phyloP scores from a whole-genome alignment of 2,113 vertebrate species.

The Psephotus haematonotus region DNA sequence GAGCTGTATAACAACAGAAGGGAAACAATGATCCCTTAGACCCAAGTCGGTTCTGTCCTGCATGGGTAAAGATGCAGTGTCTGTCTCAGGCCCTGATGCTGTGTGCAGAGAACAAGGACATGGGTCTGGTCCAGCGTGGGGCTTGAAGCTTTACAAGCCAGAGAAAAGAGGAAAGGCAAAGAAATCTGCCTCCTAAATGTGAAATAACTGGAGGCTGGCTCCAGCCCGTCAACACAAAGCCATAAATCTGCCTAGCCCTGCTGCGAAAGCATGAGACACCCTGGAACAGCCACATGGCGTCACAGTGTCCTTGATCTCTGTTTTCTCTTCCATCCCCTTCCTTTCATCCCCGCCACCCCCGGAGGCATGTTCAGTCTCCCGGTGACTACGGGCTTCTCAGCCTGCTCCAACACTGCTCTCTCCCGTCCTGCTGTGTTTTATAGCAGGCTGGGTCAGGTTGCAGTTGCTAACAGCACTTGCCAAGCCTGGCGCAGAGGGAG shows the following conservation, averaged over 20 bases:
- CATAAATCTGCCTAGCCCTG: constrained; percentile 31
- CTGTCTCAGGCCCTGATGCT: not conserved
- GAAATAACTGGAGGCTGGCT: not conserved
- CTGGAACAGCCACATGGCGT: constrained; percentile 1
- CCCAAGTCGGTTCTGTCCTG: not conserved
- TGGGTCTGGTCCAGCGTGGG: not conserved
- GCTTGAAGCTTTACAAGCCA: not conserved
- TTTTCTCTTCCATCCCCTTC: not conserved
- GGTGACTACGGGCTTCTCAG: not conserved
- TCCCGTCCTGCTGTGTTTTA: not conserved
- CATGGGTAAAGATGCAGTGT: not conserved
- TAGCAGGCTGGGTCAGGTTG: not conserved
- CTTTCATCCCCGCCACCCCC: not conserved
- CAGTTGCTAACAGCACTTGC: not conserved
- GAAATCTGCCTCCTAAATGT: not conserved
- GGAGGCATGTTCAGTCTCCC: not conserved
- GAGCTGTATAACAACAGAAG: not conserved
- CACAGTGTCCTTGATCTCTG: constrained; percentile 34
- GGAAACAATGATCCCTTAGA: not conserved
- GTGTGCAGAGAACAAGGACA: not conserved
- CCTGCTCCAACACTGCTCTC: not conserved
- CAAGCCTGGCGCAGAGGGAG: not conserved
- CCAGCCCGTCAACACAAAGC: constrained; percentile 23
- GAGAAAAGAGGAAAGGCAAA: not conserved
- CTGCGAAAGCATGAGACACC: not conserved